Conservation (phyloP, 2,113 vertebrate genomes). For the Dunckerocampus dactyliophorus region DNA sequence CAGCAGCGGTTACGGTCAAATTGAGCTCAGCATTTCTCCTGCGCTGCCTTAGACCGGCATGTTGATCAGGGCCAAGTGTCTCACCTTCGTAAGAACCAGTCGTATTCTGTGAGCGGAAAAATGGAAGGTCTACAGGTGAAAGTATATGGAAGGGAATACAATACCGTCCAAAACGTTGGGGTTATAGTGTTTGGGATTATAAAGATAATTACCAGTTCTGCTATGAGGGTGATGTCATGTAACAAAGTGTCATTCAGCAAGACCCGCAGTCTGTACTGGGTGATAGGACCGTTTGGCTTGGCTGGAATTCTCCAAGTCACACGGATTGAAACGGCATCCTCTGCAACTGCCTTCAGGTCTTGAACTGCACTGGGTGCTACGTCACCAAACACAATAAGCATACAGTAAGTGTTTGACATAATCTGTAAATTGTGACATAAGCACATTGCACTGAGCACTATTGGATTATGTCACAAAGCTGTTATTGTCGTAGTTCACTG, state of each 20-base stretch:
- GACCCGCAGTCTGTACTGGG: constrained; percentile 83
- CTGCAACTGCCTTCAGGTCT: constrained; percentile 75
- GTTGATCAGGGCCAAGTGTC: constrained; percentile 33
- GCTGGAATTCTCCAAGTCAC: constrained; percentile 85
- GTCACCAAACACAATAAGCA: constrained; percentile 25
- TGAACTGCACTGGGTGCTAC: constrained; percentile 84
- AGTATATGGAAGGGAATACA: not conserved
- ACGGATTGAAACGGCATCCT: constrained; percentile 82
- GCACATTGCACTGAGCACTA: not conserved
- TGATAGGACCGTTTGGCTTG: constrained; percentile 89
- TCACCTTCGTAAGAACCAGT: constrained; percentile 52
- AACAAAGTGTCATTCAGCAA: constrained; percentile 59
- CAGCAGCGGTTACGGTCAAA: constrained; percentile 68
- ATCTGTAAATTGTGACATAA: no score
- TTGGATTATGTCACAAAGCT: not conserved
- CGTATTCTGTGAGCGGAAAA: constrained; percentile 70
- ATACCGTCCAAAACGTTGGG: not conserved
- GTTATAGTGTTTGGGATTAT: not conserved
- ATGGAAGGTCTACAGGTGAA: not conserved
- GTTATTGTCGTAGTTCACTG: not conserved
- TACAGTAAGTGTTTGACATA: constrained; percentile 4
- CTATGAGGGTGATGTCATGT: constrained; percentile 82
- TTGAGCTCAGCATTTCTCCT: constrained; percentile 79
- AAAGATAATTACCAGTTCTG: constrained; percentile 51
- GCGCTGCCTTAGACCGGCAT: constrained; percentile 53